Evolutionary conservation across 2,797 vertebrate species (phyloP), one percentile per base, ranked within the genome.

Genomic region (Aselliscus stoliczkanus): DNA sequence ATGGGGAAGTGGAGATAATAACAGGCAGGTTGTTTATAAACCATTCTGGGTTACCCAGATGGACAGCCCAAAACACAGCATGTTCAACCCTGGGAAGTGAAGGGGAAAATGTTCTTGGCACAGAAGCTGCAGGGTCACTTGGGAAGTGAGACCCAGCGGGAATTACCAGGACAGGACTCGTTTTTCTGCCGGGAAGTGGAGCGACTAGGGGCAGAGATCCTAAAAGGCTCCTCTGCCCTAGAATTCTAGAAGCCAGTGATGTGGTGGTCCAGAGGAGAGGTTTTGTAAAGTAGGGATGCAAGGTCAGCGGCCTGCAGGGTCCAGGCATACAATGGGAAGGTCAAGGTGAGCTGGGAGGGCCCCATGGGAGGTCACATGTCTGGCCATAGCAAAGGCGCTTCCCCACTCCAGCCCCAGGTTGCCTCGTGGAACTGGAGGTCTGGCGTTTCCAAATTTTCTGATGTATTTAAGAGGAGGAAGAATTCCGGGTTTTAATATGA

Each of bases 361-460:
- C 34, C 2, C 1, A 20, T 15, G 5, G 27, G n/a, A 34, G 31
- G 9, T 4, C 4, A 11, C 7, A 0, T n/a, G 23, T 25, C 29
- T 3, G 1, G 39, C 14, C 47, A 4, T 0, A 65, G 39, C 50
- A 23, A 5, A 5, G 6, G 21, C 47, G 13, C 47, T 5, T 13
- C 62, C 75, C 44, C 13, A 9, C 9, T 34, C 20, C 11, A 4
- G 25, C 37, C 9, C 20, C 20, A 69, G 67, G 42, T 11, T 37
- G 39, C 23, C 27, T 20, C 3, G 17, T 17, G 17, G 50, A 12
- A 21, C 9, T 0, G 0, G 60, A 15, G 18, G 5, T 1, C 34
- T 29, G 9, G 1, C 31, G 20, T n/a, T 58, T 94, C 67, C 76
- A 54, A 15, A 50, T 50, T 25, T 79, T 67, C 10, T 50, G 18